Evolutionary conservation across 2,113 vertebrate genomes (phyloP), one percentile per base, ranked within the genome.

Genomic region (Excalfactoria chinensis): DNA sequence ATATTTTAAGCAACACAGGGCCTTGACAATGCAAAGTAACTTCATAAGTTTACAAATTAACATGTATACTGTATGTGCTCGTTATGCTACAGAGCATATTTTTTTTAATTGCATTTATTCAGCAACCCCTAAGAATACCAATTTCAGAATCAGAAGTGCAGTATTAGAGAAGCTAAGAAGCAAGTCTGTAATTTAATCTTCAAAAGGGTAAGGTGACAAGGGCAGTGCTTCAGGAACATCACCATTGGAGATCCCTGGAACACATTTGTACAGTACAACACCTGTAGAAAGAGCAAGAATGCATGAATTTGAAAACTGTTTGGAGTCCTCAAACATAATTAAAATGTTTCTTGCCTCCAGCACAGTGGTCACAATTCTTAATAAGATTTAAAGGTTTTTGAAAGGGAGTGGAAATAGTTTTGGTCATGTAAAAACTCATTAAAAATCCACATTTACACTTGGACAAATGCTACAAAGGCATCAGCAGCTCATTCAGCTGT

Each of bases 401-500:
- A 70, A 86, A 86, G 8, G 19, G 26, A 58, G 0, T 25, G n/a
- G 8, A 3, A 40, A 60, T 46, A 72, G 4, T 70, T 87, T 78
- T 64, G 11, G 20, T 64, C 44, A 85, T 0, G 2, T 41, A 68
- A 71, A 66, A 88, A 64, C 11, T 25, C 7, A 73, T 74, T 64
- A 71, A 80, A 74, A 67, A 34, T 28, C 16, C 51, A 11, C 6
- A 75, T 73, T 22, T 71, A 11, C 32, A 77, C 84, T 90, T 74
- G 21, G 25, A 46, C 20, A 91, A 74, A 70, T 28, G 3, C 9
- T 59, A 55, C 53, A 34, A 77, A 88, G 34, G 37, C 83, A 90
- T 71, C 16, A 76, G 35, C 84, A 88, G 59, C 49, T 91, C 49
- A 56, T 2, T 35, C 66, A 84, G n/a, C 41, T 83, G 23, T 83